phyloP scores from a whole-genome alignment of 2,888 invertebrate species.

The Tryphoninae sp. region DNA sequence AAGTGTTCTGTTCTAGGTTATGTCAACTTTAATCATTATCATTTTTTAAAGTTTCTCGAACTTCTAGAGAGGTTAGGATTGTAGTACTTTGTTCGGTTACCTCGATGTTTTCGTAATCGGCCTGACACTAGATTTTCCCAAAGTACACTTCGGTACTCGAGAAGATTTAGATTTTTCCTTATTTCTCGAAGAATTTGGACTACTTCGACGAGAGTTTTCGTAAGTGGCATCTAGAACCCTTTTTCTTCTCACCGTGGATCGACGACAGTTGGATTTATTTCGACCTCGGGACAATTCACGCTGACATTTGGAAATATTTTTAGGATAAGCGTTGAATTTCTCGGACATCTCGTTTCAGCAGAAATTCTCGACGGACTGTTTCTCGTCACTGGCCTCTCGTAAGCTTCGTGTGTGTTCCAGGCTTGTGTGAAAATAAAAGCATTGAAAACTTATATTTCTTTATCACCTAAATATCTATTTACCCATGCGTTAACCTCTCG shows the following conservation, averaged over 20 bases:
- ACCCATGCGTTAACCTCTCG: background rate
- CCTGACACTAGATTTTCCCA: background rate
- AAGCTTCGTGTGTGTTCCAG: background rate
- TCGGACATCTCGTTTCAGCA: constrained; percentile 50
- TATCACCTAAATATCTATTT: background rate
- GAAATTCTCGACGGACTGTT: background rate
- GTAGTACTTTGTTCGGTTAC: constrained; percentile 24
- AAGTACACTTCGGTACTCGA: constrained; percentile 8
- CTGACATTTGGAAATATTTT: constrained; percentile 12
- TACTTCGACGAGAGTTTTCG: constrained; percentile 2
- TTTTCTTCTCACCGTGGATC: constrained; percentile 22
- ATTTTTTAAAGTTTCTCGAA: background rate
- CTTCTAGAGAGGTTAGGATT: background rate
- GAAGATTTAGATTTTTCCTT: constrained; percentile 4
- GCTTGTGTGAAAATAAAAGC: background rate
- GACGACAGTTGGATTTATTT: background rate
- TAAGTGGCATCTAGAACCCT: background rate
- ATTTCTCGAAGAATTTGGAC: constrained; percentile 9
- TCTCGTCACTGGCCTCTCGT: constrained; percentile 3
- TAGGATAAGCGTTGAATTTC: constrained; percentile 36
- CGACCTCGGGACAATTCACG: constrained; percentile 10
- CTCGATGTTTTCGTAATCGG: constrained; percentile 15
- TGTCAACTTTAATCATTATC: constrained; percentile 20
- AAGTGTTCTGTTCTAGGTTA: constrained; percentile 45
- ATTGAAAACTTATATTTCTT: background rate